phyloP scores from a whole-genome alignment of 2,888 invertebrate genomes.

The Pterostichus madidus region DNA sequence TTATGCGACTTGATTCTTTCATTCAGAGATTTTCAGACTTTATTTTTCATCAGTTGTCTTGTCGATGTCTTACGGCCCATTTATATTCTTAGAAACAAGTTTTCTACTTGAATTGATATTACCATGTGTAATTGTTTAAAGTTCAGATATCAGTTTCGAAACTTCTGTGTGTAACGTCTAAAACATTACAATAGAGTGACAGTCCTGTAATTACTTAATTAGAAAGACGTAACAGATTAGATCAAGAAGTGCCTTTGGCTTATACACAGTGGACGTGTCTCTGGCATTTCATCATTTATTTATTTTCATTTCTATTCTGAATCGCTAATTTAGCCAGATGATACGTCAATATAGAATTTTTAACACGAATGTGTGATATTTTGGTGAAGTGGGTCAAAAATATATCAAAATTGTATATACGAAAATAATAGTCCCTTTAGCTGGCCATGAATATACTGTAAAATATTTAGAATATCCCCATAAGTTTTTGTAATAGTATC shows the following conservation, averaged over 20 bases:
- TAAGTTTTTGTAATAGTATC: constrained; percentile 65
- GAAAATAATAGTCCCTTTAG: constrained; percentile 50
- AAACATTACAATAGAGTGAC: constrained; percentile 16
- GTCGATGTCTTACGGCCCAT: neutral
- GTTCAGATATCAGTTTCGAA: neutral
- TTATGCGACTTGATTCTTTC: constrained; percentile 14
- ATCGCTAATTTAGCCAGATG: constrained; percentile 42
- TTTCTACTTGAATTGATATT: neutral
- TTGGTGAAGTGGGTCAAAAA: constrained; percentile 64
- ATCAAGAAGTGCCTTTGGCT: constrained; percentile 67
- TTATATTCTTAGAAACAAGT: neutral
- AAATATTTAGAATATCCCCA: constrained; percentile 62
- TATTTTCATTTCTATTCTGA: neutral
- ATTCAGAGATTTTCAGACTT: constrained; percentile 1
- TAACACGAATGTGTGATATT: constrained; percentile 66
- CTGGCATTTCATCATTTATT: constrained; percentile 50
- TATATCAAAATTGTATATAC: constrained; percentile 59
- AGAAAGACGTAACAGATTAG: constrained; percentile 64
- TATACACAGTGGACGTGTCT: constrained; percentile 59
- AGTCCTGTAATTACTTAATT: constrained; percentile 42
- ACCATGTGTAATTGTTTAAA: neutral
- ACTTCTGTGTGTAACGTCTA: constrained; percentile 9
- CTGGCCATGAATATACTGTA: constrained; percentile 61
- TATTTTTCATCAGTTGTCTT: neutral
- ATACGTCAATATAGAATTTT: constrained; percentile 61